Conservation (phyloP, 1,140 invertebrate genomes). For the Lepidostoma basale region DNA sequence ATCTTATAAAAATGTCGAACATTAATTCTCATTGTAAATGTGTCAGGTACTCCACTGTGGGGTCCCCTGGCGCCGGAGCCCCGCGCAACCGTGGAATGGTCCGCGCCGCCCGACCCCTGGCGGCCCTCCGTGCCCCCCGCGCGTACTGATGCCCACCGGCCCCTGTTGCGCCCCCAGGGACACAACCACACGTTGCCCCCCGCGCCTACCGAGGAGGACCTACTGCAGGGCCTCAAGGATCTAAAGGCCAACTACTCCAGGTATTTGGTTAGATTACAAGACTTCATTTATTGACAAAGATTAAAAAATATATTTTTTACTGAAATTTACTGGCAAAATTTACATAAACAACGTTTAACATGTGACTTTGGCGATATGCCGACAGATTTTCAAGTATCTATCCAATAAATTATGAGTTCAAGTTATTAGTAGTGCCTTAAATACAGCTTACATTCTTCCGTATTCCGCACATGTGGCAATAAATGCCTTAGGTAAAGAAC, state of each 20-base stretch:
- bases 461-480: no score
- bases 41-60: conserved; percentile 43
- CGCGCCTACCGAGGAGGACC: conserved; percentile 59
- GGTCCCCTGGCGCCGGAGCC: conserved; percentile 34
- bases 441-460: no score
- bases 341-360: no score
- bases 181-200: conserved; percentile 60
- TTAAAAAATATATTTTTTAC: no score
- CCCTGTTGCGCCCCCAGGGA: conserved; percentile 60
- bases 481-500: no score
- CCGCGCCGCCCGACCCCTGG: conserved; percentile 61
- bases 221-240: conserved; percentile 59
- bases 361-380: no score
- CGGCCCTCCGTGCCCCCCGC: conserved; percentile 56
- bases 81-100: conserved; percentile 62
- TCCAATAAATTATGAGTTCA: no score
- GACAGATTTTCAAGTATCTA: no score
- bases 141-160: conserved; percentile 59
- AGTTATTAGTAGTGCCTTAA: no score
- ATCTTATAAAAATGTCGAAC: background rate
- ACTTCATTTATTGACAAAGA: no score
- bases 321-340: no score
- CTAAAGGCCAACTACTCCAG: conserved; percentile 61
- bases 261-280: no score
- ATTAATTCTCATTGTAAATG: background rate